phyloP scores from a whole-genome alignment of 1,140 invertebrate genomes.

The Apolygus lucorum region DNA sequence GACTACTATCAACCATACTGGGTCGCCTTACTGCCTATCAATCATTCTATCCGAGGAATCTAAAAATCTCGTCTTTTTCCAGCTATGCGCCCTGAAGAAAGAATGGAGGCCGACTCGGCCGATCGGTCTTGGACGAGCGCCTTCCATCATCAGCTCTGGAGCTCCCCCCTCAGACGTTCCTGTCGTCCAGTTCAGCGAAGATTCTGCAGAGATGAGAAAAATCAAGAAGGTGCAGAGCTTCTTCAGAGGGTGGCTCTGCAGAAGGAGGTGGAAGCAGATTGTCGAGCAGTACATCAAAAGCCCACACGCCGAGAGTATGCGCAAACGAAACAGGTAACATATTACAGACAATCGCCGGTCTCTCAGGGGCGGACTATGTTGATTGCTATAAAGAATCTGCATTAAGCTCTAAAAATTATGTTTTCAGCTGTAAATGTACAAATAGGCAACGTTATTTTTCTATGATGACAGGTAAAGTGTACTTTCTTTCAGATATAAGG shows the following conservation, averaged over 20 bases:
- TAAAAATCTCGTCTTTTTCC: conserved; percentile 32
- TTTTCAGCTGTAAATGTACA: no score
- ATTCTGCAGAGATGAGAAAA: conserved; percentile 68
- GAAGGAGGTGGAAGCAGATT: conserved; percentile 90
- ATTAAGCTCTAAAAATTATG: no score
- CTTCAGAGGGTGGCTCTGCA: conserved; percentile 86
- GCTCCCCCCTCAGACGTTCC: not conserved
- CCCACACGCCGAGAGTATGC: conserved; percentile 88
- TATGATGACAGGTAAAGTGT: no score
- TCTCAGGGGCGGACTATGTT: no score
- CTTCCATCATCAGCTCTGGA: conserved; percentile 34
- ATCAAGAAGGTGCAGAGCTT: conserved; percentile 95
- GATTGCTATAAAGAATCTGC: no score
- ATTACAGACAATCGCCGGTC: no score
- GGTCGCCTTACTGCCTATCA: not conserved
- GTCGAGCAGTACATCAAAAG: conserved; percentile 93
- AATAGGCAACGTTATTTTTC: no score
- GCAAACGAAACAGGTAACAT: conserved; percentile 75
- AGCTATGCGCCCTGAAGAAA: conserved; percentile 75
- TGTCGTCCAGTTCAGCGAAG: conserved; percentile 39
- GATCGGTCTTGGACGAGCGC: conserved; percentile 37
- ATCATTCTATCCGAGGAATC: no score
- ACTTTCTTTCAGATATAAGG: no score
- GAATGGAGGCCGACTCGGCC: conserved; percentile 52
- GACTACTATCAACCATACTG: not conserved